Percentiles rank a stretch among this genome's conserved stretches.
These are phyloP conservation scores for Ladona fulva DNA, from an alignment of 1,140 invertebrate genomes.

Conservation along the genomic window DNA sequence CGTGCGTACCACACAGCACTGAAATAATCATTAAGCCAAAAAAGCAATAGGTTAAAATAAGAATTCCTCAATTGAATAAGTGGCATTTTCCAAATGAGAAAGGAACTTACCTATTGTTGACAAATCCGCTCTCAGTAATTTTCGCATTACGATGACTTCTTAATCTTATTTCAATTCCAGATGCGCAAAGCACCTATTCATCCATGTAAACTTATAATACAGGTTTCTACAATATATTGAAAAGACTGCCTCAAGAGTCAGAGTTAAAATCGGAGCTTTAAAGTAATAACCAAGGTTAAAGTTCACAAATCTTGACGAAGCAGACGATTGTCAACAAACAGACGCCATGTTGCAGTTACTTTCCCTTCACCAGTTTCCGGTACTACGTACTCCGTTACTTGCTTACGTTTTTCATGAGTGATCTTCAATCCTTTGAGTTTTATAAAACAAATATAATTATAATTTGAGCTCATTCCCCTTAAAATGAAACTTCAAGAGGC, in stretches of 20 bases:
- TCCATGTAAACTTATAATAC: too few relatives aligned
- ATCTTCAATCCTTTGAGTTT: too few relatives aligned
- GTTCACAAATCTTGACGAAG: conserved; percentile 4
- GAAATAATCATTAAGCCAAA: not conserved
- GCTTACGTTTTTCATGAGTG: too few relatives aligned
- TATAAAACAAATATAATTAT: too few relatives aligned
- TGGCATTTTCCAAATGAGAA: too few relatives aligned
- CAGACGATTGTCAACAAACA: conserved; percentile 9
- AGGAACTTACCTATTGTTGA: not conserved
- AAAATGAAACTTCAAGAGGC: too few relatives aligned
- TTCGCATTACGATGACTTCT: conserved; percentile 4
- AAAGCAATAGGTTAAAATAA: not conserved
- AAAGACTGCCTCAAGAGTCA: too few relatives aligned
- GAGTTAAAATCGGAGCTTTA: too few relatives aligned
- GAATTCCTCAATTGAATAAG: not conserved
- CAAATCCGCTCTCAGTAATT: not conserved
- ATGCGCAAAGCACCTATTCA: too few relatives aligned
- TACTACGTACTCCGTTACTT: not conserved
- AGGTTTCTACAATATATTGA: too few relatives aligned
- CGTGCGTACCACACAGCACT: not conserved
- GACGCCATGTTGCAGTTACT: conserved; percentile 3
- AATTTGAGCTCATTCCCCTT: too few relatives aligned
- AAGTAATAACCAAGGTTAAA: too few relatives aligned
- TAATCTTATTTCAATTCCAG: not conserved
- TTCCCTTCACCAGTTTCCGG: not conserved